phyloP scores from a whole-genome alignment of 1,140 invertebrate genomes.

The Brachionus asplanchnoidis region DNA sequence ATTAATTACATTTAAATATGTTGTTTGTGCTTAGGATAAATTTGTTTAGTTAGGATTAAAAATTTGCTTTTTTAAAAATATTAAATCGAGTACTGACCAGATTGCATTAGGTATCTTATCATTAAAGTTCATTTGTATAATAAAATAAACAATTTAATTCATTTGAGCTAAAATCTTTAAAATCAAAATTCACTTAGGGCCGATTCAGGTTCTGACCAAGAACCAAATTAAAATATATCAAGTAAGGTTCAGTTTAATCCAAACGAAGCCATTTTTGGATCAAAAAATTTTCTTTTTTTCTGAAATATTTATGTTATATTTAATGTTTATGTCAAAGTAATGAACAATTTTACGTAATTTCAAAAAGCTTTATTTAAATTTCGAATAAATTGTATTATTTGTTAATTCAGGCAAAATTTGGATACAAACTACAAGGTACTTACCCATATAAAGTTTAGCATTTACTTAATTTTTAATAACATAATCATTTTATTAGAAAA shows the following conservation, averaged over 20 bases:
- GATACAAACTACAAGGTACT: neutral
- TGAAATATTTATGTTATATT: neutral
- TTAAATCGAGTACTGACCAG: neutral
- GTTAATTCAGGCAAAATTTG: neutral
- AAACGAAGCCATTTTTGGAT: neutral
- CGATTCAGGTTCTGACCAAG: neutral
- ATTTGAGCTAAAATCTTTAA: neutral
- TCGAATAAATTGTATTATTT: neutral
- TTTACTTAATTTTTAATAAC: neutral
- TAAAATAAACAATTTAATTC: neutral
- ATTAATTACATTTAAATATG: neutral
- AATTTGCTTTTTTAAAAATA: neutral
- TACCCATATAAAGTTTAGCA: neutral
- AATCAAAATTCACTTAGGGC: neutral
- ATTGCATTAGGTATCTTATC: neutral
- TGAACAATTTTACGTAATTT: constrained; percentile 3
- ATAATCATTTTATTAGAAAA: neutral
- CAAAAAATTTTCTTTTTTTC: neutral
- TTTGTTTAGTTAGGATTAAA: neutral
- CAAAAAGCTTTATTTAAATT: neutral
- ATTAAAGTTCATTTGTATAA: neutral
- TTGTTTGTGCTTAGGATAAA: neutral
- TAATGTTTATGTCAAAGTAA: neutral
- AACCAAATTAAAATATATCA: neutral
- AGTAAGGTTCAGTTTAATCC: neutral